Evolutionary conservation across 2,113 vertebrate genomes (phyloP).

Genomic region (Pterophyllum scalare): DNA sequence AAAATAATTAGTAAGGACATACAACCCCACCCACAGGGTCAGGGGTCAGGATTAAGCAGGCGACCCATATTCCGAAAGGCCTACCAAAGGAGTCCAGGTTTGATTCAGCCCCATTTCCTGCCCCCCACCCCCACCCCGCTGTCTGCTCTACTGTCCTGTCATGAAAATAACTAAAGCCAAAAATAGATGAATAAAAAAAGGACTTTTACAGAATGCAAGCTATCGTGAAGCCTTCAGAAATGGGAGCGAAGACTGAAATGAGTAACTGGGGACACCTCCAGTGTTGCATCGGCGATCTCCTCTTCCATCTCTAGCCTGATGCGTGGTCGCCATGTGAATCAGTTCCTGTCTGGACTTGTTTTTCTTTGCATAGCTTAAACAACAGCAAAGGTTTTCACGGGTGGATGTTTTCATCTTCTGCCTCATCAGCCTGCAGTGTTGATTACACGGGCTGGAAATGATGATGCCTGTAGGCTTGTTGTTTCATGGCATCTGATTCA

Average conservation of each 20-base stretch:
- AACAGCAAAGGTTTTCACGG: conserved; percentile 30
- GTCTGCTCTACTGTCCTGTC: not conserved
- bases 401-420: conserved; percentile 62
- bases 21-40: not conserved
- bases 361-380: conserved; percentile 22
- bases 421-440: conserved; percentile 67
- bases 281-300: conserved; percentile 5
- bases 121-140: too few relatives aligned
- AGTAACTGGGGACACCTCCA: conserved; percentile 22
- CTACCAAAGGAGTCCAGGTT: too few relatives aligned
- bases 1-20: not conserved
- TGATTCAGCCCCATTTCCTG: not conserved
- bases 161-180: not conserved
- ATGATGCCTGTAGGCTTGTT: conserved; percentile 62
- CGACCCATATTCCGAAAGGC: not conserved
- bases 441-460: conserved; percentile 61
- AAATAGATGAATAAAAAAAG: not conserved
- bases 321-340: conserved; percentile 47
- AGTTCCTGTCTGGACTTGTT: conserved; percentile 55
- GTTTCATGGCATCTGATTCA: conserved; percentile 54
- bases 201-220: not conserved
- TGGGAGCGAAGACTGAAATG: not conserved
- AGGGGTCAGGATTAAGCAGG: not conserved
- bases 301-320: not conserved
- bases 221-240: not conserved